Conservation (phyloP, 2,797 vertebrate species). For the Eurystomus glaucurus region DNA sequence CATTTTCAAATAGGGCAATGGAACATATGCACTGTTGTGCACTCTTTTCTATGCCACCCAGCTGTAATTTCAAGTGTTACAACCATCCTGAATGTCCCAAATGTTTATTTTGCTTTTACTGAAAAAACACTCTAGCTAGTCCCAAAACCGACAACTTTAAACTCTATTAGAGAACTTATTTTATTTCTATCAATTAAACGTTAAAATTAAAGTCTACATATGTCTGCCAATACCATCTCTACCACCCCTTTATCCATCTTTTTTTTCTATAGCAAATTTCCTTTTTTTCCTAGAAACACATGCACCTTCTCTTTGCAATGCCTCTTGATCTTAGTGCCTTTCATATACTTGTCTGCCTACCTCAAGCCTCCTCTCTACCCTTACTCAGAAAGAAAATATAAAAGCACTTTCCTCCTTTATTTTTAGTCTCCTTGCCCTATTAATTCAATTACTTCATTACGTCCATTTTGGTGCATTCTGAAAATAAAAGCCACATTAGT, state of each 20-base stretch:
- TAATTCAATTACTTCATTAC: conserved; percentile 6
- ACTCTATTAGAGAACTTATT: neutral
- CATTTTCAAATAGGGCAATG: neutral
- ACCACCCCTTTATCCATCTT: neutral
- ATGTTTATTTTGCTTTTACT: neutral
- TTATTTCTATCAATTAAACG: neutral
- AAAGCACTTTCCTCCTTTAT: neutral
- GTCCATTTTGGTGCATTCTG: neutral
- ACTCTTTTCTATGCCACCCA: neutral
- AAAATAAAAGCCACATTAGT: conserved; percentile 23
- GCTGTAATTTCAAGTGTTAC: neutral
- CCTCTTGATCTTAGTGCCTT: neutral
- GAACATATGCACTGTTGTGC: neutral
- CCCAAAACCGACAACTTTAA: neutral
- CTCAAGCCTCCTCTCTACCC: neutral
- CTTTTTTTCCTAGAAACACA: neutral
- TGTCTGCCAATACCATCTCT: neutral
- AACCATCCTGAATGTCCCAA: neutral
- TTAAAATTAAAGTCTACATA: neutral
- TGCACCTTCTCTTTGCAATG: neutral
- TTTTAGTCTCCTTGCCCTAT: conserved; percentile 10
- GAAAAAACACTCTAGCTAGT: neutral
- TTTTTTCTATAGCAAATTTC: neutral
- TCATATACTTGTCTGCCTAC: neutral
- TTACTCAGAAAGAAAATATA: neutral